Base-by-base conservation (phyloP, 2,113 vertebrate genomes). In the Cranoglanis bouderius region DNA sequence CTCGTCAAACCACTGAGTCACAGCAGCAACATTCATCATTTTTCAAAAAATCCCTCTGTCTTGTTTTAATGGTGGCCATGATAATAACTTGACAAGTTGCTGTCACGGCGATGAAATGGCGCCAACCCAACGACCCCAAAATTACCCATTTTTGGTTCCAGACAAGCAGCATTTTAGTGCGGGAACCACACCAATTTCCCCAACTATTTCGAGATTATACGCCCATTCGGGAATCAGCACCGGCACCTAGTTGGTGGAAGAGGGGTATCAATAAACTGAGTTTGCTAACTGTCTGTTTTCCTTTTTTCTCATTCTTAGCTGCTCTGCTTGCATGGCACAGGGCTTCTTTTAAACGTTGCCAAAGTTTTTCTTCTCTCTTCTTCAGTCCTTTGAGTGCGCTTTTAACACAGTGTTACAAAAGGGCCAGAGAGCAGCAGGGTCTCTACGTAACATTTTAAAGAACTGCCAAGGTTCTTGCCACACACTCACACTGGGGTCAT, bases 311-410 rank as follows among this genome's bases (percentile, higher is more conserved):
- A 16, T 93, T 90, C 51, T 55, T 49, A 87, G 90, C 26, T 90
- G 92, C 93, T 92, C 91, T 67, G 26, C 83, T 91, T 89, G 92
- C 92, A 89, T 92, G 91, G 86, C 92, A 82, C 81, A 88, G 90
- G 35, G 89, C 87, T 75, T 38, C 65, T 51, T 82, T 90, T 88
- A 88, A 90, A 84, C 88, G 88, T 94, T 96, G 95, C 95, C 94
- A 95, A 95, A 96, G 94, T 93, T 92, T 93, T 85, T 72, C 74
- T 77, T 90, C 19, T 57, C 35, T 83, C 65, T 87, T n/a, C 86
- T 82, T 57, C 85, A 53, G 74, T 74, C 53, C 82, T 46, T 82
- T 65, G 43, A 55, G 53, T 75, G 40, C 78, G 46, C 43, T 83
- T 83, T 80, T 78, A 32, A 49, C 51, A 53, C 38, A 49, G 91